phyloP scores from a whole-genome alignment of 37 sponge, comb jelly and placozoan species.

The Halichondria panicea region DNA sequence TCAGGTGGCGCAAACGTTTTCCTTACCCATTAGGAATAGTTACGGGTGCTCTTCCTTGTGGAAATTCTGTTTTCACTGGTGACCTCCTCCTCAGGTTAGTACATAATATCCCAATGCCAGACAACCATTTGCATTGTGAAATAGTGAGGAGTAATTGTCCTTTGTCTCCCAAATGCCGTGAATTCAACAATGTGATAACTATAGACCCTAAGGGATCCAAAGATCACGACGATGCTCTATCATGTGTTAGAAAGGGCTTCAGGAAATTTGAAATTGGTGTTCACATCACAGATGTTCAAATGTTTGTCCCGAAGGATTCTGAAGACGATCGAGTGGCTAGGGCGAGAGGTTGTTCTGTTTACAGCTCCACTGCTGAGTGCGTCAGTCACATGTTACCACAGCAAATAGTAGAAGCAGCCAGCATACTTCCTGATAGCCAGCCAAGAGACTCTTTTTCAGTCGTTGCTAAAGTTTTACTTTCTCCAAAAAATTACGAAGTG shows the following conservation, averaged over 20 bases:
- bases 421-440: background rate
- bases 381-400: constrained; percentile 29
- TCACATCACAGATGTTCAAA: constrained; percentile 47
- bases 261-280: constrained; percentile 28
- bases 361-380: background rate
- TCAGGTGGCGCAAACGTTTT: constrained; percentile 22
- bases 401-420: background rate
- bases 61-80: constrained; percentile 14
- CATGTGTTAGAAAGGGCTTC: background rate
- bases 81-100: constrained; percentile 19
- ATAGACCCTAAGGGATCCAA: constrained; percentile 25
- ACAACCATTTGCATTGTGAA: too few species aligned
- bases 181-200: constrained; percentile 7
- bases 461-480: background rate
- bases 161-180: background rate
- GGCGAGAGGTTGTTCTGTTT: constrained; percentile 37
- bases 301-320: background rate
- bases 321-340: constrained; percentile 12
- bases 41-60: constrained; percentile 18
- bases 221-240: constrained; percentile 31
- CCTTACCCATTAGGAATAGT: constrained; percentile 41
- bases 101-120: background rate
- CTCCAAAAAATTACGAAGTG: background rate
- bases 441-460: constrained; percentile 15
- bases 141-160: too few species aligned